phyloP scores from a whole-genome alignment of 2,797 vertebrate species.

The Delichon dasypus region DNA sequence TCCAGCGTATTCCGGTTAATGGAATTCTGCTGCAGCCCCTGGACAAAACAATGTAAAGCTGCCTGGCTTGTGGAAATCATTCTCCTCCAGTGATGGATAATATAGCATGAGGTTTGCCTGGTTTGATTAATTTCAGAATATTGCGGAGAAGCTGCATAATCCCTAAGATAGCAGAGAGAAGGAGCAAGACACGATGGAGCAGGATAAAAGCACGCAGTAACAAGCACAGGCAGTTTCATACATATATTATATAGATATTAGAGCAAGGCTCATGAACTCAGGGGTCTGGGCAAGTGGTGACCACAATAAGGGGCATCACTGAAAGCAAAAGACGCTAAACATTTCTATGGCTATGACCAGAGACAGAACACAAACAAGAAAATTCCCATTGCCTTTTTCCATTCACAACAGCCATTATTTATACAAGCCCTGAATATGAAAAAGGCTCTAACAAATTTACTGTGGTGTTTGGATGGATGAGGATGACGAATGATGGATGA shows the following conservation, averaged over 20 bases:
- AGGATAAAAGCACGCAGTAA: slow-evolving; percentile 64
- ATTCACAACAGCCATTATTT: slow-evolving; percentile 71
- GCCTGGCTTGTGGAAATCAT: slow-evolving; percentile 66
- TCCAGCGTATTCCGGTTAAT: slow-evolving; percentile 42
- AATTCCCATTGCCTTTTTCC: slow-evolving; percentile 46
- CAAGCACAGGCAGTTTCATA: slow-evolving; percentile 40
- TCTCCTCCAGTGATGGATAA: slow-evolving; percentile 73
- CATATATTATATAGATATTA: neutral
- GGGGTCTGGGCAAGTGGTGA: slow-evolving; percentile 20
- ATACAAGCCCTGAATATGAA: slow-evolving; percentile 77
- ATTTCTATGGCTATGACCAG: slow-evolving; percentile 11
- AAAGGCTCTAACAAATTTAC: slow-evolving; percentile 79
- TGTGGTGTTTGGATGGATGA: slow-evolving; percentile 74
- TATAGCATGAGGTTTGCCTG: slow-evolving; percentile 75
- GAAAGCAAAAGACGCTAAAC: slow-evolving; percentile 36
- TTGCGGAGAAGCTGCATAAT: slow-evolving; percentile 78
- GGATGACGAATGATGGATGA: slow-evolving; percentile 76
- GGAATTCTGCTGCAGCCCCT: slow-evolving; percentile 75
- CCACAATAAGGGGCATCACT: slow-evolving; percentile 53
- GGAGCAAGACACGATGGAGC: slow-evolving; percentile 57
- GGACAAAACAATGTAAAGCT: slow-evolving; percentile 71
- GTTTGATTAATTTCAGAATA: slow-evolving; percentile 83
- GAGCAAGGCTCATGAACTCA: neutral
- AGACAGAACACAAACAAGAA: slow-evolving; percentile 44
- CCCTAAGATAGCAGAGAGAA: slow-evolving; percentile 72